phyloP scores from a whole-genome alignment of 1,140 invertebrate species.

The Eulimnadia texana region DNA sequence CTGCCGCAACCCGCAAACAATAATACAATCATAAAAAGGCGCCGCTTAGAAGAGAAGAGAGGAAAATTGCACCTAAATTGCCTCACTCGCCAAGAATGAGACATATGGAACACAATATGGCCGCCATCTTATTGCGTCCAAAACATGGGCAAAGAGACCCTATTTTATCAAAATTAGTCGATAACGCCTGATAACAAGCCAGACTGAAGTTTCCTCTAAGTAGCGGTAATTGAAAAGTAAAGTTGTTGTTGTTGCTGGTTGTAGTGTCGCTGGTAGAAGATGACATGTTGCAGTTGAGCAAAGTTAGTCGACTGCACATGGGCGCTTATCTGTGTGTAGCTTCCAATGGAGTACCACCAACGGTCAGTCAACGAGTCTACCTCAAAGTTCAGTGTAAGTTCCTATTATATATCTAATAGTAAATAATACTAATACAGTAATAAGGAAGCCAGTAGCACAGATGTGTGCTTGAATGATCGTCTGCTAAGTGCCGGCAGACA shows the following conservation, averaged over 20 bases:
- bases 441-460: too few relatives aligned
- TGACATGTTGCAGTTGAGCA: slow-evolving; percentile 55
- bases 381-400: slow-evolving; percentile 75
- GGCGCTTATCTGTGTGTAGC: slow-evolving; percentile 74
- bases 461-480: too few relatives aligned
- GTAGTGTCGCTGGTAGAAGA: slow-evolving; percentile 67
- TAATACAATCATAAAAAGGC: background rate
- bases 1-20: background rate
- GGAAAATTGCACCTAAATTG: background rate
- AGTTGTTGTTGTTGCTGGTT: slow-evolving; percentile 27
- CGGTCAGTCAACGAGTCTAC: slow-evolving; percentile 73
- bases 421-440: too few relatives aligned
- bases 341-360: slow-evolving; percentile 69
- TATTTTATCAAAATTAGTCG: too few relatives aligned
- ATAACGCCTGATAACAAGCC: too few relatives aligned
- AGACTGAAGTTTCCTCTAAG: too few relatives aligned
- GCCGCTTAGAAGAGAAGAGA: background rate
- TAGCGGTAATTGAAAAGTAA: too few relatives aligned
- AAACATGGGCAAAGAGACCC: too few relatives aligned
- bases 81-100: background rate
- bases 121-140: background rate
- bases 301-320: slow-evolving; percentile 71
- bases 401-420: background rate
- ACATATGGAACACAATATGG: background rate
- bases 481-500: too few relatives aligned